Evolutionary conservation across 2,113 vertebrate species (phyloP).

Genomic region (Gasterosteus aculeatus): DNA sequence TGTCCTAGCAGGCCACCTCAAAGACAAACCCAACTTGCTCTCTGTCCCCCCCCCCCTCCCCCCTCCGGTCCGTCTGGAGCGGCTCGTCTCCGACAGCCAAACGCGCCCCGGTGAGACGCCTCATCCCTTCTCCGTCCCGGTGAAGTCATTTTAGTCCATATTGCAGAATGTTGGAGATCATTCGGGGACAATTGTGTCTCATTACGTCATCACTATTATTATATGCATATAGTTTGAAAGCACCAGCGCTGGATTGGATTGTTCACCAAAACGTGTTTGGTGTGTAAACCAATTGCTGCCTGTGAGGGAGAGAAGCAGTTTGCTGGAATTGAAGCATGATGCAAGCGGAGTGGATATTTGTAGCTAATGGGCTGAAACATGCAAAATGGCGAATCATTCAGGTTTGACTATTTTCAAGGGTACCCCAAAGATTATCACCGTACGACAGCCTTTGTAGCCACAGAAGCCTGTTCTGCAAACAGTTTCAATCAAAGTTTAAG

Average conservation of each 20-base stretch:
- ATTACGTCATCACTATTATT: not conserved
- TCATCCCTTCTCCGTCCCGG: constrained; percentile 2
- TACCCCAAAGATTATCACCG: not conserved
- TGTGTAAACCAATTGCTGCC: not conserved
- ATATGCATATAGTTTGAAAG: not conserved
- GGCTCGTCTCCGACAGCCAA: not conserved
- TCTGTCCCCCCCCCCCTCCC: constrained; percentile 3
- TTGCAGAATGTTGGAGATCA: not conserved
- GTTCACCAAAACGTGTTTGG: not conserved
- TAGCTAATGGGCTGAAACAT: not conserved
- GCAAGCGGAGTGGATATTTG: not conserved
- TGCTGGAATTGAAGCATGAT: not conserved
- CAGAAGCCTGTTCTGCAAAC: not conserved
- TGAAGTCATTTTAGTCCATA: not conserved
- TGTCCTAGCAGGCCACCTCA: constrained; percentile 67
- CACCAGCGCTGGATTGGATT: not conserved
- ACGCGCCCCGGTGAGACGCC: not conserved
- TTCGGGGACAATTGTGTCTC: not conserved
- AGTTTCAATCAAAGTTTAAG: not conserved
- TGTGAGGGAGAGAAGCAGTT: not conserved
- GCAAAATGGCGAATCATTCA: not conserved
- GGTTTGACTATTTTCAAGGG: not conserved
- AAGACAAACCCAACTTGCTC: constrained; percentile 40
- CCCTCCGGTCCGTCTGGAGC: no score
- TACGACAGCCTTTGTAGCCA: not conserved